A percentile compares a stretch with the other conserved stretches of the same genome.
These are phyloP conservation scores for Salvator merianae DNA, from an alignment of 2,113 vertebrate genomes.

Conservation along the genomic window DNA sequence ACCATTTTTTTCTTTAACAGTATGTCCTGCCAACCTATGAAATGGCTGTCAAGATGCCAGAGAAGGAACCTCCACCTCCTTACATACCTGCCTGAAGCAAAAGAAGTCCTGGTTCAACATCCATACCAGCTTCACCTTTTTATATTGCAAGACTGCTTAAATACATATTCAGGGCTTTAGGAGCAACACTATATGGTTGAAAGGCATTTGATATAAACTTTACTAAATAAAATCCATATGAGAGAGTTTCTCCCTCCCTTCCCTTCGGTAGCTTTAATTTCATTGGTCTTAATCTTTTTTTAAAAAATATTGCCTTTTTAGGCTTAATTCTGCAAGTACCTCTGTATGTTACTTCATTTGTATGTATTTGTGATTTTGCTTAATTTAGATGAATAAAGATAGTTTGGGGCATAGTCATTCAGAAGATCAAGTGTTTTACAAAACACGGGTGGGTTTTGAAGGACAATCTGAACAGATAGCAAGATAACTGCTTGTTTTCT, in stretches of 20 bases:
- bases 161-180: conserved; percentile 69
- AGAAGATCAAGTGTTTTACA: conserved; percentile 59
- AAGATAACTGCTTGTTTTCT: conserved; percentile 62
- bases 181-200: conserved; percentile 65
- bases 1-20: conserved; percentile 67
- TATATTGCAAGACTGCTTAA: conserved; percentile 75
- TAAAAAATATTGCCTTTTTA: conserved; percentile 68
- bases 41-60: conserved; percentile 97
- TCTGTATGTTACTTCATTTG: conserved; percentile 46
- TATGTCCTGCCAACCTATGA: conserved; percentile 96
- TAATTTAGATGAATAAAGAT: conserved; percentile 22
- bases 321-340: conserved; percentile 59
- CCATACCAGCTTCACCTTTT: conserved; percentile 72
- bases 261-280: conserved; percentile 65
- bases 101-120: conserved; percentile 55
- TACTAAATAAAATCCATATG: conserved; percentile 64
- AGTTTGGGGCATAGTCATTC: conserved; percentile 42
- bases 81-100: conserved; percentile 79
- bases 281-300: conserved; percentile 74
- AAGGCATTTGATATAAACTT: conserved; percentile 69
- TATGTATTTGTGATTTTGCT: conserved; percentile 57
- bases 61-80: conserved; percentile 92
- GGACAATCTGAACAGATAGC: conserved; percentile 72
- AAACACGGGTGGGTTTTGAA: conserved; percentile 65
- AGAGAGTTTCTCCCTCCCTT: conserved; percentile 49